phyloP scores from a whole-genome alignment of 2,797 vertebrate species.

The Rallus crepitans region DNA sequence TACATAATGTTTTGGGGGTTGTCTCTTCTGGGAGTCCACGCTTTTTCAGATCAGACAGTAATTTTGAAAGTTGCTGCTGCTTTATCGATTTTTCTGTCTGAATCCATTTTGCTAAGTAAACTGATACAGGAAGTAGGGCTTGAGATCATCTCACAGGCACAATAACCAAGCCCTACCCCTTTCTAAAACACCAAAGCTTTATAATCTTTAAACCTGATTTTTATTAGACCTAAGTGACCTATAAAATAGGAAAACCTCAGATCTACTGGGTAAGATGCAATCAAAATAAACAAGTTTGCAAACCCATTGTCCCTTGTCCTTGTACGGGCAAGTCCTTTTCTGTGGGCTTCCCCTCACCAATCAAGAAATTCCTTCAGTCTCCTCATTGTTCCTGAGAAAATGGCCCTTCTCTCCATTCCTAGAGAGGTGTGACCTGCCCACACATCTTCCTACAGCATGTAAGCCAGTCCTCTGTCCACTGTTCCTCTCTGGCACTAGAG shows the following conservation, averaged over 20 bases:
- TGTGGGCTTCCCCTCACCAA: not conserved
- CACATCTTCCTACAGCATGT: accelerated
- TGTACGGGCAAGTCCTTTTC: accelerated
- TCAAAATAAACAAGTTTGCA: not conserved
- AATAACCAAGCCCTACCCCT: not conserved
- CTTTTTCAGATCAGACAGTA: conserved; percentile 26
- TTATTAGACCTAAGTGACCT: conserved; percentile 43
- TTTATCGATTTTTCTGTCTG: conserved; percentile 61
- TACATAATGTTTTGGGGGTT: conserved; percentile 12
- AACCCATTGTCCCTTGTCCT: not conserved
- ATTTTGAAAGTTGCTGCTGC: conserved; percentile 47
- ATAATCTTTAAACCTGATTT: conserved; percentile 18
- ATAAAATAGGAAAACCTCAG: not conserved
- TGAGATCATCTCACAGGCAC: not conserved
- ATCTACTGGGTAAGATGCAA: conserved; percentile 19
- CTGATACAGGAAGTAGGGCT: conserved; percentile 16
- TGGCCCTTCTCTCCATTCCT: not conserved
- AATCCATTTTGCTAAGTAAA: conserved; percentile 52
- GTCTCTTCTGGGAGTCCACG: not conserved
- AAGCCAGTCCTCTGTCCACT: accelerated
- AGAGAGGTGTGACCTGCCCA: accelerated
- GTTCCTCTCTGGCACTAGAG: not conserved
- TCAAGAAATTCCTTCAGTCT: not conserved
- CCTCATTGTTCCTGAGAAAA: not conserved
- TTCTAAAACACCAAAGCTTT: conserved; percentile 10